Conservation (phyloP, 1,140 invertebrate species). For the Babylonia areolata region DNA sequence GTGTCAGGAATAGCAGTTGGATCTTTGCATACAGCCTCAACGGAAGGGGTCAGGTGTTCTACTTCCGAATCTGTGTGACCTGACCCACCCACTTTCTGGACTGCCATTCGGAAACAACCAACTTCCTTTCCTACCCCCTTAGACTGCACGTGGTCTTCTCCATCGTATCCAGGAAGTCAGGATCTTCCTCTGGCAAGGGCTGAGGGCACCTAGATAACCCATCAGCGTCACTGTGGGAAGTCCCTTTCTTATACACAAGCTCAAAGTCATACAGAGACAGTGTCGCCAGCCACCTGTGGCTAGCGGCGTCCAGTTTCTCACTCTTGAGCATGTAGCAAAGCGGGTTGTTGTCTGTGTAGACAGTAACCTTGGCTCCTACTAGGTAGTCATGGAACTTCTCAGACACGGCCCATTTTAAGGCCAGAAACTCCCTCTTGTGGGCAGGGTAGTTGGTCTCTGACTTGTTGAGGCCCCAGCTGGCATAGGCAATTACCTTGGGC, state of each 20-base stretch:
- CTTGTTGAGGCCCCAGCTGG: conserved; percentile 3
- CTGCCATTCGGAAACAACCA: background rate
- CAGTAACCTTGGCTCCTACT: no score
- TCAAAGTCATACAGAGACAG: conserved; percentile 19
- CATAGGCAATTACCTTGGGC: background rate
- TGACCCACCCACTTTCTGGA: background rate
- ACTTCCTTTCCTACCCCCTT: background rate
- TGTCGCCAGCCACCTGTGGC: conserved; percentile 22
- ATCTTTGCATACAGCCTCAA: no score
- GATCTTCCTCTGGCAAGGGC: background rate
- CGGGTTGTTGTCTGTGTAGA: no score
- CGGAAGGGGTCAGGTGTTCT: background rate
- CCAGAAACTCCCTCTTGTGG: no score
- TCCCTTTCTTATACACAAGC: background rate
- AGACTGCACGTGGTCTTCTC: background rate
- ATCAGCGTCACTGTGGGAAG: background rate
- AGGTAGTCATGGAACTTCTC: conserved; percentile 40
- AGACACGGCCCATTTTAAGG: no score
- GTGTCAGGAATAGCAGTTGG: no score
- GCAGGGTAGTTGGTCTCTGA: conserved; percentile 1
- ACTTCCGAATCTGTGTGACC: conserved; percentile 18
- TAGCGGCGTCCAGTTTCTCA: conserved; percentile 22
- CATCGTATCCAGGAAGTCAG: background rate
- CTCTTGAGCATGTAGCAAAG: conserved; percentile 18
- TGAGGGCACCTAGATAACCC: background rate